Evolutionary conservation across 2,113 vertebrate species (phyloP).

Genomic region (Scalopus aquaticus): DNA sequence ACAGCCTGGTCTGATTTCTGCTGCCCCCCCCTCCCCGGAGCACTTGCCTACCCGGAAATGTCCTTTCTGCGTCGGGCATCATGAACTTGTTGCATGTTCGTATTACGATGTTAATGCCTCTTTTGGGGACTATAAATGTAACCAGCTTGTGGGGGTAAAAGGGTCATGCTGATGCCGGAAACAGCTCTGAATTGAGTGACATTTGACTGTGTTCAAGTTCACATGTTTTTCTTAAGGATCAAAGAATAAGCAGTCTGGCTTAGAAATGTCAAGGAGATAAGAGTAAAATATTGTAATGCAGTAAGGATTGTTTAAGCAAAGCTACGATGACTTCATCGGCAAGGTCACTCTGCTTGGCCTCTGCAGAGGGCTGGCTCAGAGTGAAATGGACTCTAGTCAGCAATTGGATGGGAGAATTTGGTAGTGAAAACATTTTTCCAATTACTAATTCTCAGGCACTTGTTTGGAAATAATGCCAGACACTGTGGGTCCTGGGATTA

Average conservation of each 20-base stretch:
- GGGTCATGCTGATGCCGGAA: not conserved
- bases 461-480: not conserved
- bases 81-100: not conserved
- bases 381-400: not conserved
- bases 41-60: not conserved
- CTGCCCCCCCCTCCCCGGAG: no score
- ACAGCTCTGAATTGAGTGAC: not conserved
- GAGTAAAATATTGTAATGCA: not conserved
- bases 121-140: not conserved
- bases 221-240: not conserved
- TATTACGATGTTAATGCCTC: not conserved
- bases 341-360: not conserved
- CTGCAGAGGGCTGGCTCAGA: not conserved
- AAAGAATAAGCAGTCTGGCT: not conserved
- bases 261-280: constrained; percentile 41
- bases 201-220: constrained; percentile 8
- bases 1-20: not conserved
- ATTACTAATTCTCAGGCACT: not conserved
- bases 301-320: not conserved
- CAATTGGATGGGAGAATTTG: not conserved
- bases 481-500: not conserved
- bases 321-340: not conserved
- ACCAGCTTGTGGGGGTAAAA: not conserved
- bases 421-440: not conserved
- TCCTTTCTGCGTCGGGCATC: not conserved